These are phyloP conservation scores for Falco biarmicus DNA, from an alignment of 2,797 vertebrate genomes.

Conservation along the genomic window DNA sequence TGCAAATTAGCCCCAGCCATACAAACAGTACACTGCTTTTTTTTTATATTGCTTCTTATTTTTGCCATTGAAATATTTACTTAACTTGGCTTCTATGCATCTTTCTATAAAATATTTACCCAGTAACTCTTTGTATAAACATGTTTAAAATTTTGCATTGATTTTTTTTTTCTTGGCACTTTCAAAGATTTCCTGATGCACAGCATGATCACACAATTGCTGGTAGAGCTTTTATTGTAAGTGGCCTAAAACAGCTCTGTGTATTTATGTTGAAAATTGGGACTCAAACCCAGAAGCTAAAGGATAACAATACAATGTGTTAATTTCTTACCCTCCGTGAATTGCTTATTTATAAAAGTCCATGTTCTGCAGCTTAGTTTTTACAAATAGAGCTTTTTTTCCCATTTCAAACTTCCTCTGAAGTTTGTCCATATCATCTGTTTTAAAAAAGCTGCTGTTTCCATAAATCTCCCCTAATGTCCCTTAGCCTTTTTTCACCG, in stretches of 20 bases:
- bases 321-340: conserved; percentile 35
- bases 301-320: not conserved
- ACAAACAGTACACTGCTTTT: not conserved
- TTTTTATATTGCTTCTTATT: not conserved
- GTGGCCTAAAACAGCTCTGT: not conserved
- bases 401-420: not conserved
- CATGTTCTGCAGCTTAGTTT: conserved; percentile 3
- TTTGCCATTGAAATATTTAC: conserved; percentile 14
- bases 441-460: conserved; percentile 33
- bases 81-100: conserved; percentile 16
- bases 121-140: conserved; percentile 8
- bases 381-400: not conserved
- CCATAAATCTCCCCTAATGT: conserved; percentile 21
- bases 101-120: conserved; percentile 21
- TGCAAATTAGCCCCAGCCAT: not conserved
- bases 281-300: conserved; percentile 12
- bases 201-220: conserved; percentile 24
- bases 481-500: not conserved
- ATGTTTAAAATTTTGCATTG: conserved; percentile 27
- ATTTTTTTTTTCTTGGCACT: not conserved
- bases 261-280: conserved; percentile 40
- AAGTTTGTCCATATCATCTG: not conserved
- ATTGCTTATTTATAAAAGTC: conserved; percentile 12
- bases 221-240: conserved; percentile 27
- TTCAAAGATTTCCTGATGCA: conserved; percentile 39